Conservation (phyloP, 2,888 invertebrate genomes). For the Sphaerophoria taeniata region DNA sequence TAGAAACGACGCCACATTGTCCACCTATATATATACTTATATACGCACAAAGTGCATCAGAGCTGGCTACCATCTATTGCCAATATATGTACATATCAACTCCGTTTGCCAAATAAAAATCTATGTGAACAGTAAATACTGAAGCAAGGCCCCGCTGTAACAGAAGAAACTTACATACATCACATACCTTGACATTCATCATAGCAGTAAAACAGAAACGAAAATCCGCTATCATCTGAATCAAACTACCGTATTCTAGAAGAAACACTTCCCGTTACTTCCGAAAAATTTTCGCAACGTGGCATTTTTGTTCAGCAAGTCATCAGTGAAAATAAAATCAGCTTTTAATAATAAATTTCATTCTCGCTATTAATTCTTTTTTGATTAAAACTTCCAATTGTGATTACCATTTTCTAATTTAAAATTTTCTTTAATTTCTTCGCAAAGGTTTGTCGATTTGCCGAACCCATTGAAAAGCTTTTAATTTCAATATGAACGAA, state of each 20-base stretch:
- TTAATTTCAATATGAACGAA: not conserved
- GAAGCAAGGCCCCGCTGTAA: not conserved
- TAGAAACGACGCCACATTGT: constrained; percentile 5
- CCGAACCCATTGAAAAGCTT: not conserved
- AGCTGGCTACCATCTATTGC: not conserved
- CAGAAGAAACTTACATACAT: not conserved
- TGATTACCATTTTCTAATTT: not conserved
- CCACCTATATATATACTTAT: not conserved
- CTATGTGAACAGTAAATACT: not conserved
- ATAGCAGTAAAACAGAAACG: constrained; percentile 10
- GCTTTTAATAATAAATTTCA: not conserved
- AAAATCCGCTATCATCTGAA: constrained; percentile 9
- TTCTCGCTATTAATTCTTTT: not conserved
- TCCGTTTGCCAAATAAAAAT: not conserved
- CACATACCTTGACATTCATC: not conserved
- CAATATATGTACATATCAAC: constrained; percentile 9
- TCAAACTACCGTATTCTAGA: not conserved
- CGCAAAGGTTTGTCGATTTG: constrained; percentile 4
- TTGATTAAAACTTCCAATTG: not conserved
- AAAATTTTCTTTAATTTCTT: not conserved
- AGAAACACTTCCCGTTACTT: constrained; percentile 2
- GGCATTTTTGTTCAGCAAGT: not conserved
- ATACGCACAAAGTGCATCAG: not conserved
- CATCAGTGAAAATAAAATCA: not conserved
- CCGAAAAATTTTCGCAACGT: not conserved